Conservation (phyloP, 2,888 invertebrate genomes). For the Notocelia uddmanniana region DNA sequence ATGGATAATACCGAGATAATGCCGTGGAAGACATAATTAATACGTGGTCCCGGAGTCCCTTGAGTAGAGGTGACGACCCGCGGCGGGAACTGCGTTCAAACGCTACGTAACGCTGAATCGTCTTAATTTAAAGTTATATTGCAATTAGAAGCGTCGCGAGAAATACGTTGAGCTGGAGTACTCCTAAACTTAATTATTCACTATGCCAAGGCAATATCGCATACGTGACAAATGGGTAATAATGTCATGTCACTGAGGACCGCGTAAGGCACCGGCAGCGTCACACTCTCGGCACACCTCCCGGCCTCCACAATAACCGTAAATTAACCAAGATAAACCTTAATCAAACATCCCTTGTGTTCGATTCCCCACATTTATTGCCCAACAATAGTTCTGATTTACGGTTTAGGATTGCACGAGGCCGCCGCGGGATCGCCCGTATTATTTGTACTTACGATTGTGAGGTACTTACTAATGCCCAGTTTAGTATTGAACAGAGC, state of each 20-base stretch:
- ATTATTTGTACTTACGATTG: slow-evolving; percentile 67
- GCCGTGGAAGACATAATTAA: slow-evolving; percentile 13
- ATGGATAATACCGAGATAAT: slow-evolving; percentile 1
- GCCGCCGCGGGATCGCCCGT: slow-evolving; percentile 67
- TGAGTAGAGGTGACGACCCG: slow-evolving; percentile 9
- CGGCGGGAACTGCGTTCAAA: slow-evolving; percentile 19
- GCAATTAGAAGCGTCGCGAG: slow-evolving; percentile 43
- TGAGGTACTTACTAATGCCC: slow-evolving; percentile 43
- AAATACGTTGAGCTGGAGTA: slow-evolving; percentile 40
- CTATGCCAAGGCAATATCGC: slow-evolving; percentile 39
- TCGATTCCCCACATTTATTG: slow-evolving; percentile 81
- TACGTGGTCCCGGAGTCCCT: background rate
- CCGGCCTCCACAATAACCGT: slow-evolving; percentile 68
- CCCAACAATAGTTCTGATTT: slow-evolving; percentile 84
- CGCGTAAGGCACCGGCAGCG: slow-evolving; percentile 23
- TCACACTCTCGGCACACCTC: slow-evolving; percentile 41
- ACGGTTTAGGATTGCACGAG: slow-evolving; percentile 71
- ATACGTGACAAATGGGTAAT: slow-evolving; percentile 51
- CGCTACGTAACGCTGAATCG: slow-evolving; percentile 35
- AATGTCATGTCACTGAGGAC: slow-evolving; percentile 41
- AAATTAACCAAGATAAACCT: slow-evolving; percentile 83
- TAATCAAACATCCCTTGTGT: slow-evolving; percentile 83
- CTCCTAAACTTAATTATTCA: slow-evolving; percentile 52
- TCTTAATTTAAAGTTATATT: slow-evolving; percentile 44
- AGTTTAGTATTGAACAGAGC: slow-evolving; percentile 40